phyloP scores from a whole-genome alignment of 2,797 vertebrate species.

The Brachymystax lenok region DNA sequence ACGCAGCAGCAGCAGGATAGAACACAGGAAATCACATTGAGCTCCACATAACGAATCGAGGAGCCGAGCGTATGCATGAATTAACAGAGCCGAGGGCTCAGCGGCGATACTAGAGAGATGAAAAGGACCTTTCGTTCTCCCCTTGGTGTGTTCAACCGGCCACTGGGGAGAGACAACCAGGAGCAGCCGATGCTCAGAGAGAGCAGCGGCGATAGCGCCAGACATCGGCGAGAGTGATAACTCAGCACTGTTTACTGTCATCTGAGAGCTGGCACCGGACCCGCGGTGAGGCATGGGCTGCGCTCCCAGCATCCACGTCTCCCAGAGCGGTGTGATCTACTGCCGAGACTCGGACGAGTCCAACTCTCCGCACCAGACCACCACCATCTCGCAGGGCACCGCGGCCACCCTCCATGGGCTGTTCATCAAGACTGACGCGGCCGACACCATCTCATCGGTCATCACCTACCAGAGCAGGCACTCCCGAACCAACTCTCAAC shows the following conservation, averaged over 20 bases:
- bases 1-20: background rate
- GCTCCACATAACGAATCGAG: background rate
- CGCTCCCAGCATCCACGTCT: constrained; percentile 97
- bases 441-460: constrained; percentile 85
- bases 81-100: background rate
- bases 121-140: constrained; percentile 19
- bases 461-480: constrained; percentile 84
- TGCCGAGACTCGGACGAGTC: constrained; percentile 96
- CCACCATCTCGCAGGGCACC: constrained; percentile 87
- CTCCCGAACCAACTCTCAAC: constrained; percentile 72
- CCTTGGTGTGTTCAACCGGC: constrained; percentile 60
- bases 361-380: constrained; percentile 89
- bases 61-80: constrained; percentile 23
- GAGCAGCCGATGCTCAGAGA: constrained; percentile 54
- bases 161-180: constrained; percentile 31
- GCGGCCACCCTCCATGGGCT: constrained; percentile 86
- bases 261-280: constrained; percentile 46
- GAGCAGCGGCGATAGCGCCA: constrained; percentile 40
- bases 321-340: constrained; percentile 97
- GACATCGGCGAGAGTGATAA: constrained; percentile 45
- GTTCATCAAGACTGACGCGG: constrained; percentile 90
- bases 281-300: constrained; percentile 87
- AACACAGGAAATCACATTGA: background rate
- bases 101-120: constrained; percentile 15
- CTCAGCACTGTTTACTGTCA: constrained; percentile 39